Evolutionary conservation across 1,140 invertebrate species (phyloP).

Genomic region (Ostrea edulis): DNA sequence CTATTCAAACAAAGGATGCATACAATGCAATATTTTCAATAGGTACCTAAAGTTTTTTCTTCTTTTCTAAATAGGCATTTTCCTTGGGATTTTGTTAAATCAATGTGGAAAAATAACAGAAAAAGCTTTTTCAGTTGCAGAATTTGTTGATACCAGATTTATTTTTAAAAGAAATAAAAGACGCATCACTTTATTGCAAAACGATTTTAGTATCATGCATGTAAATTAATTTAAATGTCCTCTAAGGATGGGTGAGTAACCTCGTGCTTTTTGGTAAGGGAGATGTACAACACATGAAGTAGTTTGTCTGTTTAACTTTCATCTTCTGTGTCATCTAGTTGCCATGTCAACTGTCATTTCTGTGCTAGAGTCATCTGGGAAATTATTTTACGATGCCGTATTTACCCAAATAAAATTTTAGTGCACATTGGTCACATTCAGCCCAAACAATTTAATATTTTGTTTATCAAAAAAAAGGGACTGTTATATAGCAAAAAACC

Average conservation of each 20-base stretch:
- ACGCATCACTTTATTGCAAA: not conserved
- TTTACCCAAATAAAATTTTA: not conserved
- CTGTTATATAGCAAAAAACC: too few relatives aligned
- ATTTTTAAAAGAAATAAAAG: not conserved
- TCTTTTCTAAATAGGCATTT: too few relatives aligned
- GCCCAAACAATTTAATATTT: too few relatives aligned
- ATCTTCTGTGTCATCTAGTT: conserved; percentile 6
- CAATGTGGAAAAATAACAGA: not conserved
- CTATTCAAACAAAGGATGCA: too few relatives aligned
- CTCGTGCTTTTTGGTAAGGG: not conserved
- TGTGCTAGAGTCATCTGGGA: conserved; percentile 6
- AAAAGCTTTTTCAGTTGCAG: not conserved
- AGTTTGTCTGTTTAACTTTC: not conserved
- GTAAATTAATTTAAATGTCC: not conserved
- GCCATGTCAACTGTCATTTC: conserved; percentile 19
- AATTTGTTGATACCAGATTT: not conserved
- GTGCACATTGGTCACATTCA: not conserved
- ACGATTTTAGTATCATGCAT: not conserved
- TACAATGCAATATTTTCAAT: too few relatives aligned
- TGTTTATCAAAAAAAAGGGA: too few relatives aligned
- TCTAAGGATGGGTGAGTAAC: not conserved
- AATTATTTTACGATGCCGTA: not conserved
- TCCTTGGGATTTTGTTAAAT: not conserved
- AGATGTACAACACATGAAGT: not conserved
- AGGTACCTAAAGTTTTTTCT: too few relatives aligned